Percentiles rank a stretch among this genome's conserved stretches.
phyloP scores from a whole-genome alignment of 2,888 invertebrate genomes.

The Meiosimyza decipiens region DNA sequence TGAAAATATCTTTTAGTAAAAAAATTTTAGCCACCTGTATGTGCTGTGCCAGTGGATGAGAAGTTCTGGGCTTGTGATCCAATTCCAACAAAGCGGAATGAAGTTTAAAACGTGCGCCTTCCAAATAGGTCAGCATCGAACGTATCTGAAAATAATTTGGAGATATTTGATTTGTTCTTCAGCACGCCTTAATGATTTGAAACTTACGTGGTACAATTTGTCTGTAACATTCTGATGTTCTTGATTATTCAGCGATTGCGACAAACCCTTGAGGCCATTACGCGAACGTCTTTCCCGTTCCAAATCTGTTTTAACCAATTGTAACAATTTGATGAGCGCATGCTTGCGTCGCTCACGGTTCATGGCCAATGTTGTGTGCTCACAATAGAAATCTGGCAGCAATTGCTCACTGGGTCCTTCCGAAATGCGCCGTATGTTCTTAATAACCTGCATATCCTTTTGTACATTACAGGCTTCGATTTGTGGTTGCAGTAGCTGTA shows the following conservation, averaged over 20 bases:
- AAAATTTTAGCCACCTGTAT: slow-evolving; percentile 71
- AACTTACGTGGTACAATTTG: slow-evolving; percentile 88
- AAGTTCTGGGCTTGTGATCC: slow-evolving; percentile 80
- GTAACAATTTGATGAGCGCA: slow-evolving; percentile 84
- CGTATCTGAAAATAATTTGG: slow-evolving; percentile 76
- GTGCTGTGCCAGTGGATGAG: slow-evolving; percentile 86
- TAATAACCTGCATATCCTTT: slow-evolving; percentile 65
- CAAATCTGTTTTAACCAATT: slow-evolving; percentile 86
- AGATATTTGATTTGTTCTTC: slow-evolving; percentile 17
- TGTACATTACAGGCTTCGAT: slow-evolving; percentile 64
- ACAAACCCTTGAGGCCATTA: slow-evolving; percentile 88
- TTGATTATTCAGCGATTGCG: slow-evolving; percentile 89
- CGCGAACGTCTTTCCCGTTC: slow-evolving; percentile 91
- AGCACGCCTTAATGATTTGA: neutral
- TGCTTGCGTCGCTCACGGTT: slow-evolving; percentile 89
- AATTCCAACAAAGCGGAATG: slow-evolving; percentile 84
- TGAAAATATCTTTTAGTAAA: neutral
- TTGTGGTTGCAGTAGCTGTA: slow-evolving; percentile 59
- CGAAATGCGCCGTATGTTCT: slow-evolving; percentile 64
- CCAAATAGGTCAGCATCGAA: slow-evolving; percentile 91
- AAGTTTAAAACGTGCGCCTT: slow-evolving; percentile 90
- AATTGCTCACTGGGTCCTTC: slow-evolving; percentile 82
- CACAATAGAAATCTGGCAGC: slow-evolving; percentile 94
- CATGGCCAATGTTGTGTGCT: slow-evolving; percentile 93
- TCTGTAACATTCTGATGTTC: slow-evolving; percentile 92